Conservation (phyloP, 2,797 vertebrate species). For the Vespertilio murinus region DNA sequence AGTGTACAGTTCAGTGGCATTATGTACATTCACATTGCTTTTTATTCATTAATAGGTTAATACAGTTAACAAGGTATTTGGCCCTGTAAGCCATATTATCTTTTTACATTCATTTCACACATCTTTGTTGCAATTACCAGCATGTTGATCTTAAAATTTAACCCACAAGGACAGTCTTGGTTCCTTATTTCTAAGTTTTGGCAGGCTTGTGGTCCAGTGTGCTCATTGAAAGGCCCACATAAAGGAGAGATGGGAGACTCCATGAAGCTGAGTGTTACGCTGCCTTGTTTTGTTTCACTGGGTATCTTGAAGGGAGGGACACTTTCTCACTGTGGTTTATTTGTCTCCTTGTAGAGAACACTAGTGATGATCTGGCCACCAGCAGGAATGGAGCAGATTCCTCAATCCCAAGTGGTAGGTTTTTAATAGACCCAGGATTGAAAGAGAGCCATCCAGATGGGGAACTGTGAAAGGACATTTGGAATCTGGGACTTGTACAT, state of each 20-base stretch:
- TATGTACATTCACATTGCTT: background rate
- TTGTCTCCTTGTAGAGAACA: constrained; percentile 54
- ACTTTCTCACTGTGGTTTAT: background rate
- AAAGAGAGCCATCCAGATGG: background rate
- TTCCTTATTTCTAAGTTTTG: background rate
- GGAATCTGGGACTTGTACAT: background rate
- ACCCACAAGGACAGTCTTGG: background rate
- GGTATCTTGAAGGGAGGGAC: too few species aligned
- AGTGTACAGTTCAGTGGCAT: background rate
- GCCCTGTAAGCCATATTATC: background rate
- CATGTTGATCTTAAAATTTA: background rate
- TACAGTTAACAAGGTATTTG: background rate
- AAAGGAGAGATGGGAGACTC: background rate
- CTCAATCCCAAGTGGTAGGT: constrained; percentile 69
- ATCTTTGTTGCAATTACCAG: background rate
- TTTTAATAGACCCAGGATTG: background rate
- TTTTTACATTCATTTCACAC: background rate
- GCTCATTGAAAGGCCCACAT: background rate
- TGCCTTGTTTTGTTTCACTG: background rate
- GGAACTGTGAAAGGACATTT: background rate
- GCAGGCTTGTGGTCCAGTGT: background rate
- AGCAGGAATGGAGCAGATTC: constrained; percentile 10
- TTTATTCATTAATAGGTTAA: background rate
- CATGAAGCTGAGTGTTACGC: fast-evolving
- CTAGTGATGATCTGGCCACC: background rate